These are phyloP conservation scores for Bungarus multicinctus DNA, from an alignment of 2,113 vertebrate genomes.

Conservation along the genomic window DNA sequence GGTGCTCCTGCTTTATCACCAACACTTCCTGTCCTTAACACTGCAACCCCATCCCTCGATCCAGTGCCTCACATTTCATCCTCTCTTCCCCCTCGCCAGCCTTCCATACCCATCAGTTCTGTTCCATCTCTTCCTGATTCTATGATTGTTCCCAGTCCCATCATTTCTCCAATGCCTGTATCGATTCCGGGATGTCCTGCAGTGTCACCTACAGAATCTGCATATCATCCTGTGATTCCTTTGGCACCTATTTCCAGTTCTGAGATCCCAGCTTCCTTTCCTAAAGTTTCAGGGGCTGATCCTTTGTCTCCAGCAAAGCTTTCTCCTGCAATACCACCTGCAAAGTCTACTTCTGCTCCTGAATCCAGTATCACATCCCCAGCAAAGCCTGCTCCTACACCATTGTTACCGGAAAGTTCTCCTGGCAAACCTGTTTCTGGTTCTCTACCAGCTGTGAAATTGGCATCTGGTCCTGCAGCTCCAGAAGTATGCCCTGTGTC, in stretches of 20 bases:
- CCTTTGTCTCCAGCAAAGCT: neutral
- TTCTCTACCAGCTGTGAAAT: neutral
- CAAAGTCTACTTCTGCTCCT: conserved; percentile 20
- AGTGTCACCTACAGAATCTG: neutral
- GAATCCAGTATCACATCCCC: neutral
- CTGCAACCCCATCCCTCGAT: conserved; percentile 28
- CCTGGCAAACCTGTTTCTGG: conserved; percentile 10
- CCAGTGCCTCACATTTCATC: conserved; percentile 44
- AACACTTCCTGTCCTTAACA: conserved; percentile 63
- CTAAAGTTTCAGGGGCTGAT: accelerated
- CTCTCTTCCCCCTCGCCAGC: conserved; percentile 50
- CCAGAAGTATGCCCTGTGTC: neutral
- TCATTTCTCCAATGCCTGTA: neutral
- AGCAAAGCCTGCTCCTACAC: neutral
- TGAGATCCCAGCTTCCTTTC: neutral
- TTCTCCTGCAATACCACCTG: neutral
- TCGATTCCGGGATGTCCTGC: neutral
- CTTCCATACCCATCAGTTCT: neutral
- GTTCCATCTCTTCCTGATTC: neutral
- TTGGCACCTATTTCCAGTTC: neutral
- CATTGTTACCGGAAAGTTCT: neutral
- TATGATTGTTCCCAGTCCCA: neutral
- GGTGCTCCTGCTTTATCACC: conserved; percentile 35
- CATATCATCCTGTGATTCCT: accelerated
- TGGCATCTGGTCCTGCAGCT: neutral